Conservation (phyloP, 2,797 vertebrate species). For the Mustela erminea region DNA sequence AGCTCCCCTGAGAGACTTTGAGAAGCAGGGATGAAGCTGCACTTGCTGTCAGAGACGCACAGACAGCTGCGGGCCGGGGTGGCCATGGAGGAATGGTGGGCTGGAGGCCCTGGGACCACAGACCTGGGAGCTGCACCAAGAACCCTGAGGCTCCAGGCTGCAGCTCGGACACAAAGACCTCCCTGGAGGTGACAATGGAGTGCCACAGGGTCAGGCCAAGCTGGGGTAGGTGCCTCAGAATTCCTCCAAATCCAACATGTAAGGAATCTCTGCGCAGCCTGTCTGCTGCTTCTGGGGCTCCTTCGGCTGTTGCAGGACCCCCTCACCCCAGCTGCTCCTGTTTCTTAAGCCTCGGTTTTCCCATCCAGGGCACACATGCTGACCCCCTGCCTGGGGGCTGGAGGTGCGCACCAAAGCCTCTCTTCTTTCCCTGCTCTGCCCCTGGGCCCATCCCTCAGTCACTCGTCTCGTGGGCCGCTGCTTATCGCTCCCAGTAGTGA, state of each 20-base stretch:
- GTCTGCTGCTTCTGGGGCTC: rapidly evolving
- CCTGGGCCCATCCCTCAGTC: neutral
- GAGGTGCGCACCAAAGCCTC: neutral
- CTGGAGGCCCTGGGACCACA: neutral
- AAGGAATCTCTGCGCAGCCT: rapidly evolving
- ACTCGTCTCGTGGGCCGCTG: neutral
- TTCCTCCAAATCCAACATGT: neutral
- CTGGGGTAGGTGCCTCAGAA: rapidly evolving
- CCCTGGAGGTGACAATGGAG: neutral
- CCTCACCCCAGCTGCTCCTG: neutral
- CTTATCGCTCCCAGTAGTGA: neutral
- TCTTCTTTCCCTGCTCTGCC: neutral
- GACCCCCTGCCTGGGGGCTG: neutral
- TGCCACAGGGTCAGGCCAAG: rapidly evolving
- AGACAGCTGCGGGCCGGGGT: neutral
- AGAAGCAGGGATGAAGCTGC: neutral
- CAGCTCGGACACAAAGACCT: neutral
- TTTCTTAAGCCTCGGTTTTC: neutral
- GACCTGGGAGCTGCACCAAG: neutral
- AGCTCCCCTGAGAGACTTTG: neutral
- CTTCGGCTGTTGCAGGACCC: neutral
- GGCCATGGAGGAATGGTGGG: neutral
- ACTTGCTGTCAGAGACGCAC: neutral
- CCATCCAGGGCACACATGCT: neutral
- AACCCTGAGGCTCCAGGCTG: neutral